phyloP scores from a whole-genome alignment of 1,140 invertebrate genomes.

The Lordiphosa collinella region DNA sequence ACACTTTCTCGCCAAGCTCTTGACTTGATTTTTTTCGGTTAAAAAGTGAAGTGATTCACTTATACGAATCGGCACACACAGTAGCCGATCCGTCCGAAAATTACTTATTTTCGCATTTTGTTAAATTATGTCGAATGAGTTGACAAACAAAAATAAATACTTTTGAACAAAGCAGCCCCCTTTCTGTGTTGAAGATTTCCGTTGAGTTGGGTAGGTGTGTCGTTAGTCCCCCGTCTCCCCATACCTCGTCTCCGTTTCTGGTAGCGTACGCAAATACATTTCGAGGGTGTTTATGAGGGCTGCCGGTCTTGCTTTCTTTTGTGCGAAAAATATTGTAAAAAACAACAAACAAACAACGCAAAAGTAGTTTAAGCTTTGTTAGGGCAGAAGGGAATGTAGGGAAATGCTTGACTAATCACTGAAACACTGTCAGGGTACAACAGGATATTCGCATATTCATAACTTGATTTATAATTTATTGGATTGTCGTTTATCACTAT shows the following conservation, averaged over 20 bases:
- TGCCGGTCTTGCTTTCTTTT: constrained; percentile 13
- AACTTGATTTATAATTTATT: no score
- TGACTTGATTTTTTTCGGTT: constrained; percentile 8
- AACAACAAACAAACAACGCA: neutral
- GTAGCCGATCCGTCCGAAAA: neutral
- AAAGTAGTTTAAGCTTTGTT: no score
- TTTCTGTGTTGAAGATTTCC: constrained; percentile 1
- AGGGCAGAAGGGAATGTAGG: no score
- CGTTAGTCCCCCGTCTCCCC: neutral
- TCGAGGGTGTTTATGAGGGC: constrained; percentile 4
- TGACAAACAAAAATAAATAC: constrained; percentile 8
- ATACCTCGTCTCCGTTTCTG: neutral
- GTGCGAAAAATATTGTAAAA: neutral
- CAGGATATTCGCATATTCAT: no score
- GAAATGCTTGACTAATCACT: no score
- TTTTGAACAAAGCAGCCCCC: constrained; percentile 10
- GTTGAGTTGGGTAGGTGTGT: constrained; percentile 7
- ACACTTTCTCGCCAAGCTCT: constrained; percentile 6
- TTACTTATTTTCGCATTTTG: constrained; percentile 13
- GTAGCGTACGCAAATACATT: constrained; percentile 10
- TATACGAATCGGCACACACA: neutral
- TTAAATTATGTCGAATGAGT: constrained; percentile 14
- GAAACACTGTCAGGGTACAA: no score
- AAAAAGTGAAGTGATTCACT: constrained; percentile 14
- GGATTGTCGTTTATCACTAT: no score